phyloP scores from a whole-genome alignment of 2,888 invertebrate species.

The Dorcus parallelipipedus region DNA sequence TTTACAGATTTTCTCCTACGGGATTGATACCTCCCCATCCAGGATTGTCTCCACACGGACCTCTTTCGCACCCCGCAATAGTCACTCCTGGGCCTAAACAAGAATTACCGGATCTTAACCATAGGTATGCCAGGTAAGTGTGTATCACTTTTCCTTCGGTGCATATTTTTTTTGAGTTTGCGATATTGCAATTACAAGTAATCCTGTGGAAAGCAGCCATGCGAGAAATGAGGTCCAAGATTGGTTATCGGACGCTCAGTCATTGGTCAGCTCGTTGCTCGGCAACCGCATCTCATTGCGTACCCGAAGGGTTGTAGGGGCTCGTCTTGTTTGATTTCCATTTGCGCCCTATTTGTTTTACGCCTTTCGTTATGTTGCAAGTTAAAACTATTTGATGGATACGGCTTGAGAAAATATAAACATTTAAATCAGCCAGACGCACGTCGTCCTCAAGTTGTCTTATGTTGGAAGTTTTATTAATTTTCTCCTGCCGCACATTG shows the following conservation, averaged over 20 bases:
- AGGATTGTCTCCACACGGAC: conserved; percentile 69
- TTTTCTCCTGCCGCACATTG: too few species aligned
- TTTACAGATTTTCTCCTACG: conserved; percentile 88
- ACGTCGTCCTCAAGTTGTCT: too few species aligned
- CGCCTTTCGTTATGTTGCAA: conserved; percentile 23
- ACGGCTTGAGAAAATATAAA: too few species aligned
- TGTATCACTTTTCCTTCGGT: background rate
- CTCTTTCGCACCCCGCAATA: conserved; percentile 76
- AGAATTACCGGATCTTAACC: conserved; percentile 67
- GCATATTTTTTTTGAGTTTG: conserved; percentile 3
- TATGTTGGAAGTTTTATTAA: too few species aligned
- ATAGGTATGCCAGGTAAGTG: conserved; percentile 65
- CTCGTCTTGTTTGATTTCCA: conserved; percentile 42
- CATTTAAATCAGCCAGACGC: too few species aligned
- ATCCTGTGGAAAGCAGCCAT: conserved; percentile 44
- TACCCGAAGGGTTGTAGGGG: conserved; percentile 21
- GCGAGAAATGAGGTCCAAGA: conserved; percentile 50
- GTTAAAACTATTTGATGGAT: background rate
- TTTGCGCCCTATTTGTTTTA: conserved; percentile 30
- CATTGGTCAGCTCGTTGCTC: conserved; percentile 45
- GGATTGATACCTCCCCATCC: conserved; percentile 76
- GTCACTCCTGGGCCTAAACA: conserved; percentile 74
- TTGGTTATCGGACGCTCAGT: conserved; percentile 48
- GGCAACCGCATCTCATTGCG: conserved; percentile 34
- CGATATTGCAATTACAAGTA: conserved; percentile 32